Evolutionary conservation across 2,888 invertebrate species (phyloP).

Genomic region (Protophormia terraenovae): DNA sequence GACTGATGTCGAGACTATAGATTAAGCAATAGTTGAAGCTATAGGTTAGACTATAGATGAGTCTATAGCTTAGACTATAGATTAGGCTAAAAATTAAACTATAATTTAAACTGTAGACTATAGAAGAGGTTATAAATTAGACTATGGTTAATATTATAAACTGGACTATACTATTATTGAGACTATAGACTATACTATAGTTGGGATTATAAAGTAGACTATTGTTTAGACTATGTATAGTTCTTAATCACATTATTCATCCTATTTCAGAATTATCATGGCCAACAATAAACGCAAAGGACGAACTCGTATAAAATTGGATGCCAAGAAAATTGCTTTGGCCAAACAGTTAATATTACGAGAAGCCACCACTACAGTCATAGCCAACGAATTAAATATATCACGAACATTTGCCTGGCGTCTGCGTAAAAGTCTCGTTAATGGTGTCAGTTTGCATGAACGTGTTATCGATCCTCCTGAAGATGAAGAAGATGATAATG

Average conservation of each 20-base stretch:
- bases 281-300: constrained; percentile 78
- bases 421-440: constrained; percentile 79
- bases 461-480: constrained; percentile 77
- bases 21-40: too few relatives aligned
- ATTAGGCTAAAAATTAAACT: too few relatives aligned
- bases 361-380: constrained; percentile 80
- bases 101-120: too few relatives aligned
- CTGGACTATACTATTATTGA: too few relatives aligned
- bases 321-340: constrained; percentile 79
- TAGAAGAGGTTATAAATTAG: too few relatives aligned
- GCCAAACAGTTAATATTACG: constrained; percentile 79
- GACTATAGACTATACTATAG: too few relatives aligned
- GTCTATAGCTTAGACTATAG: too few relatives aligned
- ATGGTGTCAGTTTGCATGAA: constrained; percentile 79
- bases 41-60: too few relatives aligned
- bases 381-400: constrained; percentile 79
- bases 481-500: constrained; percentile 59
- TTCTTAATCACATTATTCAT: not conserved
- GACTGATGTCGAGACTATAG: too few relatives aligned
- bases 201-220: too few relatives aligned
- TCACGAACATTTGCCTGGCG: constrained; percentile 81
- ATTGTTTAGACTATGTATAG: not conserved
- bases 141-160: too few relatives aligned
- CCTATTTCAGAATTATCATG: constrained; percentile 69
- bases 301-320: constrained; percentile 80